Evolutionary conservation across 2,888 invertebrate species (phyloP).

Genomic region (Nymphalis urticae): DNA sequence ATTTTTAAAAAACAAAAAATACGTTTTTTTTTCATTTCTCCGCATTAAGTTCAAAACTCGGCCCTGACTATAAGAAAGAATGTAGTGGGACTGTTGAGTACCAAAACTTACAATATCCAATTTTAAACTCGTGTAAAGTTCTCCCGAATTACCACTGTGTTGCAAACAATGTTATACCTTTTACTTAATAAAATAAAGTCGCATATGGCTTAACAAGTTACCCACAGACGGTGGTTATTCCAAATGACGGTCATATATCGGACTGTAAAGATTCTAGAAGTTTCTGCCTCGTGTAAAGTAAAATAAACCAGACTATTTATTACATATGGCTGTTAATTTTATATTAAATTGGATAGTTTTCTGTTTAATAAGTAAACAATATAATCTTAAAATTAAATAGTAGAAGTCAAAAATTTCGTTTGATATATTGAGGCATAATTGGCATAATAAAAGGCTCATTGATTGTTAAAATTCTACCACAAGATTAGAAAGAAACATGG

Average conservation of each 20-base stretch:
- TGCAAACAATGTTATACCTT: conserved; percentile 34
- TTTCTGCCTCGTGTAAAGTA: conserved; percentile 35
- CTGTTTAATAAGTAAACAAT: neutral
- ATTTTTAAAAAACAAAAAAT: neutral
- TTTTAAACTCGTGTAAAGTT: conserved; percentile 58
- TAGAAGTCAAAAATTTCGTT: too few relatives aligned
- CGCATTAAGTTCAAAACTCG: conserved; percentile 18
- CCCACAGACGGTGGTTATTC: conserved; percentile 34
- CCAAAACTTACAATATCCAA: conserved; percentile 60
- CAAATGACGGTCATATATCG: conserved; percentile 45
- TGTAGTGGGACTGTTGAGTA: conserved; percentile 37
- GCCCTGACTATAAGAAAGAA: conserved; percentile 24
- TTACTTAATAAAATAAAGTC: conserved; percentile 37
- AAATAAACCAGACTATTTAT: conserved; percentile 25
- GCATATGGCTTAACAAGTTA: conserved; percentile 27
- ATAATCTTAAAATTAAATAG: too few relatives aligned
- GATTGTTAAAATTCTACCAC: too few relatives aligned
- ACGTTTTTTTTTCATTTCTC: neutral
- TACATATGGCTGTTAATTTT: conserved; percentile 6
- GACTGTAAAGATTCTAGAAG: conserved; percentile 42
- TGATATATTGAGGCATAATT: too few relatives aligned
- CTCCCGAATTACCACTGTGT: conserved; percentile 20
- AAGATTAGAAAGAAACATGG: too few relatives aligned
- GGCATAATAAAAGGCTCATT: too few relatives aligned
- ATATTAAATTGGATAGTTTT: neutral